Evolutionary conservation across 2,888 invertebrate species (phyloP), one percentile per base, ranked within the genome.

Genomic region (Ceraclea dissimilis): DNA sequence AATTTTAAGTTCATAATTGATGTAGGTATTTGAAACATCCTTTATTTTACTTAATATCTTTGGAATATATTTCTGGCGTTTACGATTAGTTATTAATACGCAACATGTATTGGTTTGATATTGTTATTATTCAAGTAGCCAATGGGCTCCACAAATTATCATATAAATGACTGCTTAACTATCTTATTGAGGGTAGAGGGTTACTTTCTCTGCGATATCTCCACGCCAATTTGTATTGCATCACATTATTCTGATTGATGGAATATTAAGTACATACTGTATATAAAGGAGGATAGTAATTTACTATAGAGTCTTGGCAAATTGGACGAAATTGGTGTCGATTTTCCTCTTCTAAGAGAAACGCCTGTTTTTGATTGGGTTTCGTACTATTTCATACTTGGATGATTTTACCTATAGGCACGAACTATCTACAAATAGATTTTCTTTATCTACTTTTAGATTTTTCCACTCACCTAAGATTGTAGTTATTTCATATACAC

Each of bases 1-100:
- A n/a, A n/a, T n/a, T n/a, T n/a, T n/a, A n/a, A n/a, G n/a, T n/a
- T n/a, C n/a, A n/a, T n/a, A n/a, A n/a, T n/a, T n/a, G n/a, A n/a
- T n/a, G n/a, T n/a, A n/a, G n/a, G n/a, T n/a, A n/a, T n/a, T n/a
- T n/a, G n/a, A n/a, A n/a, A n/a, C n/a, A n/a, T n/a, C n/a, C n/a
- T n/a, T n/a, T n/a, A n/a, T n/a, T n/a, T n/a, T n/a, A n/a, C n/a
- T n/a, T n/a, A n/a, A n/a, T n/a, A n/a, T n/a, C n/a, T n/a, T n/a
- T n/a, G n/a, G n/a, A n/a, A n/a, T n/a, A n/a, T n/a, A 49, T 49
- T 60, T 59, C 61, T 59, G 61, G 52, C 59, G 59, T 61, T 61
- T 61, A 61, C 59, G 61, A 61, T 57, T 56, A 22, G 55, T 44
- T 54, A 58, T 61, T 61, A 61, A 61, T 61, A 59, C 46, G 54